A percentile compares a stretch with the other conserved stretches of the same genome.
Conservation (phyloP, 2,797 vertebrate species). For the Typhlichthys subterraneus region DNA sequence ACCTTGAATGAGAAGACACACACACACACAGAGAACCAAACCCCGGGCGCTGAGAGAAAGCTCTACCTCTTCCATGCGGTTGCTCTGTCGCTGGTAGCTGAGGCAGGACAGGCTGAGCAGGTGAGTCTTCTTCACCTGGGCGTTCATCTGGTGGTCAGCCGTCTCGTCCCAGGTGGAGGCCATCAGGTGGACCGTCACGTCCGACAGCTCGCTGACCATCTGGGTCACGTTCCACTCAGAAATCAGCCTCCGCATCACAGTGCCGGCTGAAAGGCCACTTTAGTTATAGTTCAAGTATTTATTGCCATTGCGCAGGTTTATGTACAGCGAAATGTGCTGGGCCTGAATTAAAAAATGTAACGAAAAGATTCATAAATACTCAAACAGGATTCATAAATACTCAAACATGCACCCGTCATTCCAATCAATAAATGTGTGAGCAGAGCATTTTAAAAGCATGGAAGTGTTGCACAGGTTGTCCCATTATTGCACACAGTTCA, state of each 20-base stretch:
- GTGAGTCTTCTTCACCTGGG: constrained; percentile 95
- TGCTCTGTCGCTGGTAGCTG: constrained; percentile 94
- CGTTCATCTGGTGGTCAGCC: constrained; percentile 89
- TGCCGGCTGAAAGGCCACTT: constrained; percentile 81
- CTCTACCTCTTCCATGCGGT: constrained; percentile 88
- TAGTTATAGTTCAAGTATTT: no score
- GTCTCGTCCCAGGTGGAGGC: constrained; percentile 94
- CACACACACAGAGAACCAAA: neutral
- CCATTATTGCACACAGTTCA: no score
- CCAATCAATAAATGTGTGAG: no score
- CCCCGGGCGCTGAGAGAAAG: neutral
- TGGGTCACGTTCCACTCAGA: constrained; percentile 98
- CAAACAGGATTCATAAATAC: no score
- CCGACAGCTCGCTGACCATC: constrained; percentile 95
- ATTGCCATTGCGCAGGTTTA: no score
- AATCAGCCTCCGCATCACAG: constrained; percentile 96
- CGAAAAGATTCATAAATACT: no score
- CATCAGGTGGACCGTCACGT: constrained; percentile 96
- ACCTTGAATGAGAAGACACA: neutral
- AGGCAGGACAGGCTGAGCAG: constrained; percentile 94
- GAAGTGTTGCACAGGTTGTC: no score
- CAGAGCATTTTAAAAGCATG: no score
- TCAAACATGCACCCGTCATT: no score
- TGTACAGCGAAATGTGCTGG: no score
- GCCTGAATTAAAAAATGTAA: no score